Conservation (phyloP, 2,797 vertebrate genomes). For the Alca torda region DNA sequence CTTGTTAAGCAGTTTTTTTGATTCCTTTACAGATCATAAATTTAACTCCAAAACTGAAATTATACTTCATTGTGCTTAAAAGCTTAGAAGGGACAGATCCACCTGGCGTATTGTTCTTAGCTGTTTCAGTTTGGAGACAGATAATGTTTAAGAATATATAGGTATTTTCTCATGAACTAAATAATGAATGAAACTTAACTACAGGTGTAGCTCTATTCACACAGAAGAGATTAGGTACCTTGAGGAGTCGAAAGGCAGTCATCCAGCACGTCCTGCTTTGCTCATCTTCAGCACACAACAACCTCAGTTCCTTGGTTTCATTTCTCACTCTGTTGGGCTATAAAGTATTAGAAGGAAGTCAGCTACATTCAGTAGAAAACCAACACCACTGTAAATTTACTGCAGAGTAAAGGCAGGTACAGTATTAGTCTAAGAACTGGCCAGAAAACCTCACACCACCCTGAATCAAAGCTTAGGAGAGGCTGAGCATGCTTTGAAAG, state of each 20-base stretch:
- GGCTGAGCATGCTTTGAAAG: neutral
- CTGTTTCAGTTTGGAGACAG: neutral
- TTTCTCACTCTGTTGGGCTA: slow-evolving; percentile 91
- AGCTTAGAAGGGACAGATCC: neutral
- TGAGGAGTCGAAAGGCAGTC: slow-evolving; percentile 94
- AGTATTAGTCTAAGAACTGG: neutral
- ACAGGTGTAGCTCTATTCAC: neutral
- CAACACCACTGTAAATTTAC: neutral
- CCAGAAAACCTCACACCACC: neutral
- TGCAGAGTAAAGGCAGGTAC: neutral
- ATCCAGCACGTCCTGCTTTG: slow-evolving; percentile 95
- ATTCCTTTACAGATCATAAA: neutral
- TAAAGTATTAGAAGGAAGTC: neutral
- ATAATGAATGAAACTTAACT: neutral
- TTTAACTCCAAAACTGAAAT: neutral
- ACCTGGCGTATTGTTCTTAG: neutral
- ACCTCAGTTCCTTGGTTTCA: slow-evolving; percentile 90
- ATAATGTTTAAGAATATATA: neutral
- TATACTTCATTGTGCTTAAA: neutral
- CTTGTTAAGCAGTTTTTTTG: neutral
- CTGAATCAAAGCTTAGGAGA: neutral
- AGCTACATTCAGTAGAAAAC: neutral
- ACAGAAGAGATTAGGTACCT: slow-evolving; percentile 76
- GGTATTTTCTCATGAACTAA: neutral
- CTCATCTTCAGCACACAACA: slow-evolving; percentile 96